Evolutionary conservation across 64 coral and sea anemone genomes (phyloP).

Genomic region (Astreopora myriophthalma): DNA sequence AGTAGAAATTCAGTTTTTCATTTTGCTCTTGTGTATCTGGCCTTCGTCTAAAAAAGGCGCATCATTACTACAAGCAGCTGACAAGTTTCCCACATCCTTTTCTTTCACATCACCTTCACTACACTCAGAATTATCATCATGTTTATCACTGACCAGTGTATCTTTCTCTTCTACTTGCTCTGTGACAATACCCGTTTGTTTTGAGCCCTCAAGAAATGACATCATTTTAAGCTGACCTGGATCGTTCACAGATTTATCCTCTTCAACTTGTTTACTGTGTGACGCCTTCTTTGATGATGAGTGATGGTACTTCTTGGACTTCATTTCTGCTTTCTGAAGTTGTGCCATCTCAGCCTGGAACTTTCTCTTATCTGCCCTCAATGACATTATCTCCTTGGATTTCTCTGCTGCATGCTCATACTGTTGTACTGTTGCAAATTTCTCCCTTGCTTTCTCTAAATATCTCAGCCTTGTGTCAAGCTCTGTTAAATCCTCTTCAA

Average conservation of each 20-base stretch:
- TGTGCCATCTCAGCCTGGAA: constrained; percentile 26
- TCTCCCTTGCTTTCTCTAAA: constrained; percentile 33
- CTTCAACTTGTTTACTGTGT: constrained; percentile 13
- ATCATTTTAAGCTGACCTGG: constrained; percentile 17
- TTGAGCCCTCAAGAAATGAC: constrained; percentile 19
- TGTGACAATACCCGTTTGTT: constrained; percentile 9
- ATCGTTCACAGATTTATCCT: constrained; percentile 17
- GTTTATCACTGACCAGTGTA: constrained; percentile 18
- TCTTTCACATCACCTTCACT: constrained; percentile 4
- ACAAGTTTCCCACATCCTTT: constrained; percentile 15
- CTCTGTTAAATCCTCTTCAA: constrained; percentile 37
- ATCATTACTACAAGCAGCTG: constrained; percentile 24
- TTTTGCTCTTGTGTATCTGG: constrained; percentile 12
- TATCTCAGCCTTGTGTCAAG: constrained; percentile 9
- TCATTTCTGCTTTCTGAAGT: constrained; percentile 26
- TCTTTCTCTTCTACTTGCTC: constrained; percentile 16
- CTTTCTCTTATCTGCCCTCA: constrained; percentile 24
- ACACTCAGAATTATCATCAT: constrained; percentile 13
- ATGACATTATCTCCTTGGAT: constrained; percentile 30
- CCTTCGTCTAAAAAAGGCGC: constrained; percentile 12
- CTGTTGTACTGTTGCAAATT: constrained; percentile 19
- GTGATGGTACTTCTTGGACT: constrained; percentile 17
- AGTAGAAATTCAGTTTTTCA: constrained; percentile 7
- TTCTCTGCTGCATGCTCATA: constrained; percentile 33
- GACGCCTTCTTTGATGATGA: constrained; percentile 11